Evolutionary conservation across 2,113 vertebrate species (phyloP), one percentile per base, ranked within the genome.

Genomic region (Syngnathus typhle): DNA sequence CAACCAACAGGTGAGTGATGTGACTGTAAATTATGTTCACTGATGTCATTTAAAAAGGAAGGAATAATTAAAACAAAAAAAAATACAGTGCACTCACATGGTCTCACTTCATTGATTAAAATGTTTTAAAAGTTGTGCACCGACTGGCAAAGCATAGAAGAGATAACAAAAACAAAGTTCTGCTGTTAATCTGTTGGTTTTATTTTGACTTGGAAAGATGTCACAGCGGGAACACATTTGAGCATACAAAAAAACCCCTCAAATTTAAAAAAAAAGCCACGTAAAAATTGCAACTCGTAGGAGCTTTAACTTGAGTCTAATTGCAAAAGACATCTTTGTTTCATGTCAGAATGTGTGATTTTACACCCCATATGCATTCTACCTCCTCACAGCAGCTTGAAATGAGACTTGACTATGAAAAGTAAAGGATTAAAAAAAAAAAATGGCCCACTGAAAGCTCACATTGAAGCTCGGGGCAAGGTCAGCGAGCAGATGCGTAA

Each of bases 21-120:
- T 27, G 39, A 75, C 38, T 85, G 81, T 83, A 84, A 77, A 84
- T 87, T 82, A 70, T 79, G 55, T 73, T 79, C 81, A 23, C 21
- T 80, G 77, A 69, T 76, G 70, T 82, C 58, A 67, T 85, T 79
- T 68, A 69, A 18, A 69, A n/a, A n/a, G n/a, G n/a, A n/a, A 68
- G 19, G 73, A 88, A 76, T 87, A 81, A 32, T 3, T 3, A 32
- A 32, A 32, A 32, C 1, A 82, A 79, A 87, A 46, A 74, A 71
- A 36, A 60, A 73, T n/a, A 69, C 69, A 83, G 75, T 72, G 74
- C 75, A 80, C 72, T 65, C 38, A 65, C 55, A 41, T 71, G 78
- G 69, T 4, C 62, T 38, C 1, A 70, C 18, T 51, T 49, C 37
- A 32, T 68, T 54, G 0, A 49, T 9, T 2, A 49, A 11, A 43